Evolutionary conservation across 2,113 vertebrate genomes (phyloP).

Genomic region (Anolis sagrei): DNA sequence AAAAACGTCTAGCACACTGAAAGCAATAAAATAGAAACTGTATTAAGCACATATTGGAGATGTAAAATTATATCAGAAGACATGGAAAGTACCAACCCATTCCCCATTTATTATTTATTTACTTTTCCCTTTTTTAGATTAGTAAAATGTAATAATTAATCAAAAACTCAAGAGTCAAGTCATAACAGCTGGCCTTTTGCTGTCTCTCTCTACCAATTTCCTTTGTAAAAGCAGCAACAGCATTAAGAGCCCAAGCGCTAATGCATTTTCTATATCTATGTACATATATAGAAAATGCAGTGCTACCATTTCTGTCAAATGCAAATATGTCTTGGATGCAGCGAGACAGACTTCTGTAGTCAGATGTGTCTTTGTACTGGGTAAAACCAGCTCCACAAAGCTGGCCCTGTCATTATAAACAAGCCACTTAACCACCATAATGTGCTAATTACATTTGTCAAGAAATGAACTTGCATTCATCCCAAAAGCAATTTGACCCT

Average conservation of each 20-base stretch:
- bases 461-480: conserved; percentile 13
- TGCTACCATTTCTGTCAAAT: not conserved
- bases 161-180: conserved; percentile 16
- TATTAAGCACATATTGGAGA: too few species aligned
- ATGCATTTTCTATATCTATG: not conserved
- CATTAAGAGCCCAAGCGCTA: not conserved
- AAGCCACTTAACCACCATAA: not conserved
- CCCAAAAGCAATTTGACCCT: not conserved
- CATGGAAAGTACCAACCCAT: not conserved
- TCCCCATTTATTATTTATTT: not conserved
- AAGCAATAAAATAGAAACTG: not conserved
- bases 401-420: not conserved
- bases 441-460: not conserved
- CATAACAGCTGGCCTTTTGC: conserved; percentile 5
- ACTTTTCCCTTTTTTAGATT: not conserved
- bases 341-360: not conserved
- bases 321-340: conserved; percentile 3
- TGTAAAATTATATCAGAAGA: not conserved
- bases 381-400: conserved; percentile 1
- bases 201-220: not conserved
- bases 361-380: not conserved
- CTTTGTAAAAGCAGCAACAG: conserved; percentile 20
- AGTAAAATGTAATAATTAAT: not conserved
- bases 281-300: not conserved
- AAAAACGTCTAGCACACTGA: not conserved